Evolutionary conservation across 2,888 invertebrate species (phyloP).

Genomic region (Drosophila longiperda): DNA sequence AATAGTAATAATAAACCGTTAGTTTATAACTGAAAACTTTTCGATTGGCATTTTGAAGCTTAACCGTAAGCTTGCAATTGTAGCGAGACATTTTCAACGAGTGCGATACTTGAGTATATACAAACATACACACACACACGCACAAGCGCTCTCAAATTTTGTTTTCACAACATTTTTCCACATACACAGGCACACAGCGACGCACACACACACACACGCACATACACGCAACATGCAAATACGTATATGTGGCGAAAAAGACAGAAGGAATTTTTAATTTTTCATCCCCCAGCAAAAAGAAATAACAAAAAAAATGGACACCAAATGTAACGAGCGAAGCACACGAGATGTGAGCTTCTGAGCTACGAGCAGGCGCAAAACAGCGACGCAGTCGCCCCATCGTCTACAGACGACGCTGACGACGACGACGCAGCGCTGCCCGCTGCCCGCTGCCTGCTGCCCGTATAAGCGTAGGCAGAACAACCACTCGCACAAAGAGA

Average conservation of each 20-base stretch:
- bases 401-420: slow-evolving; percentile 28
- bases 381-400: slow-evolving; percentile 45
- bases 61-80: slow-evolving; percentile 8
- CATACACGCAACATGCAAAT: not conserved
- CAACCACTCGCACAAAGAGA: slow-evolving; percentile 61
- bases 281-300: slow-evolving; percentile 63
- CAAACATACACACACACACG: not conserved
- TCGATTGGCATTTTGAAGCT: slow-evolving; percentile 4
- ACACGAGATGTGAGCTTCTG: slow-evolving; percentile 44
- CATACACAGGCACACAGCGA: slow-evolving; percentile 11
- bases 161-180: slow-evolving; percentile 52
- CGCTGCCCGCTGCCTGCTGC: slow-evolving; percentile 10
- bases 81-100: slow-evolving; percentile 31
- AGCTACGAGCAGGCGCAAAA: slow-evolving; percentile 67
- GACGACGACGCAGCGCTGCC: slow-evolving; percentile 38
- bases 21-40: not conserved
- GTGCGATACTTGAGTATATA: slow-evolving; percentile 5
- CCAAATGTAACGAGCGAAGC: slow-evolving; percentile 45
- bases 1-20: not conserved
- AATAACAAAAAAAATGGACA: slow-evolving; percentile 48
- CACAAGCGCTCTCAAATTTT: slow-evolving; percentile 18
- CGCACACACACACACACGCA: slow-evolving; percentile 5
- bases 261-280: slow-evolving; percentile 39
- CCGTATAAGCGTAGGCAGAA: slow-evolving; percentile 42
- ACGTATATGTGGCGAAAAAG: slow-evolving; percentile 8